Evolutionary conservation across 2,113 vertebrate genomes (phyloP).

Genomic region (Electrona antarctica): DNA sequence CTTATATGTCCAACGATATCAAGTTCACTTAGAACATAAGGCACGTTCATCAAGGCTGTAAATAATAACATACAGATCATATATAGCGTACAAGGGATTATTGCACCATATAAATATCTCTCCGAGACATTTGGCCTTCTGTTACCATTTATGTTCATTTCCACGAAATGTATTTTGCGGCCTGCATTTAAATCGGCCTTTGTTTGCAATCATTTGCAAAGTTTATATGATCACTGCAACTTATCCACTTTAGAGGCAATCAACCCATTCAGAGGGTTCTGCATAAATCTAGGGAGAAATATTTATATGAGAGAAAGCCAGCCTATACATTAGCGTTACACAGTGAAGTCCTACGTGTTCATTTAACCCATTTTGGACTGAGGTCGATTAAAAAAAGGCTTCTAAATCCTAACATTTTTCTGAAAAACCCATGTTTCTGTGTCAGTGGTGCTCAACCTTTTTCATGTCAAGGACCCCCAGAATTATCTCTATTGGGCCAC

Average conservation of each 20-base stretch:
- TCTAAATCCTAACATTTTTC: too few species aligned
- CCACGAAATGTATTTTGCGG: constrained; percentile 18
- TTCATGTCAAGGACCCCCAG: too few species aligned
- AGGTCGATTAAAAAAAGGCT: too few species aligned
- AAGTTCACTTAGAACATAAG: constrained; percentile 16
- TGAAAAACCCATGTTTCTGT: too few species aligned
- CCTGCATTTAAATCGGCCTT: constrained; percentile 7
- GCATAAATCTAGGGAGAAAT: constrained; percentile 16
- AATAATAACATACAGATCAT: constrained; percentile 20
- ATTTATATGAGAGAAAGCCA: constrained; percentile 10
- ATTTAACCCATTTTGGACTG: too few species aligned
- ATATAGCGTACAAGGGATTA: constrained; percentile 23
- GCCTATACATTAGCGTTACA: constrained; percentile 5
- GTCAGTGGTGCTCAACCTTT: too few species aligned
- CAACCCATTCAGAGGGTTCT: constrained; percentile 25
- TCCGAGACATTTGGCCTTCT: constrained; percentile 10
- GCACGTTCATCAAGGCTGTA: constrained; percentile 18
- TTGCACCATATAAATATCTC: constrained; percentile 36
- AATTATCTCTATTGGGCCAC: too few species aligned
- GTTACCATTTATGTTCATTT: constrained; percentile 17
- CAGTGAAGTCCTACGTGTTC: too few species aligned
- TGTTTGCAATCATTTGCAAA: constrained; percentile 27
- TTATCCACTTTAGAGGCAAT: constrained; percentile 28
- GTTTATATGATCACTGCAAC: constrained; percentile 28
- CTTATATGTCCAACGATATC: not conserved